phyloP scores from a whole-genome alignment of 2,888 invertebrate species.

The Ischnura elegans region DNA sequence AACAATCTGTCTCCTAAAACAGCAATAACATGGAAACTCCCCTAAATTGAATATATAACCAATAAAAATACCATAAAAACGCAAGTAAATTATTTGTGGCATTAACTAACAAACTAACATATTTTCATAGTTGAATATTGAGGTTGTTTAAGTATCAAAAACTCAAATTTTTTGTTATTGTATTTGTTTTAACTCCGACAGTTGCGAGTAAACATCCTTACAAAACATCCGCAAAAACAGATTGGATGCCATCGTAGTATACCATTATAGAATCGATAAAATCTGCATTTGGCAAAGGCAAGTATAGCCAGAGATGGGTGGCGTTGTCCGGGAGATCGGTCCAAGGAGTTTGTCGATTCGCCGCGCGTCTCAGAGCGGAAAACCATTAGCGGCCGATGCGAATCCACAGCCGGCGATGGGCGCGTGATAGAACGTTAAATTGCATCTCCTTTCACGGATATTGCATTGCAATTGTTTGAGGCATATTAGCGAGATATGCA shows the following conservation, averaged over 20 bases:
- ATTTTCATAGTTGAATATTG: too few species aligned
- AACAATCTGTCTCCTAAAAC: too few species aligned
- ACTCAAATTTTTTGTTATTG: too few species aligned
- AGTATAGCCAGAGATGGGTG: neutral
- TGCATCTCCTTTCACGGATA: neutral
- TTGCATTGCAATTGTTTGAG: neutral
- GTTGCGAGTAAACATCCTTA: too few species aligned
- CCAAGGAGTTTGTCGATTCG: neutral
- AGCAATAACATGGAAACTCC: too few species aligned
- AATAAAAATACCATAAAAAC: too few species aligned
- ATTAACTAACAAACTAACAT: too few species aligned
- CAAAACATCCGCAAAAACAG: too few species aligned
- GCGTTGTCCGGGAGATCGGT: neutral
- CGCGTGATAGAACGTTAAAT: neutral
- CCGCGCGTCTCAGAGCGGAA: neutral
- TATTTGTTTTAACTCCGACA: too few species aligned
- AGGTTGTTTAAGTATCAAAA: too few species aligned
- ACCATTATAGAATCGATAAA: slow-evolving; percentile 58
- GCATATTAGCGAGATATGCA: neutral
- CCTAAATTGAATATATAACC: neutral
- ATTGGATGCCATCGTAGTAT: too few species aligned
- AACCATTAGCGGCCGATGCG: neutral
- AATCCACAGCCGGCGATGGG: neutral
- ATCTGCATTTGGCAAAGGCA: slow-evolving; percentile 39
- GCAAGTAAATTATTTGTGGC: too few species aligned